Percentiles rank a stretch among this genome's conserved stretches.
phyloP scores from a whole-genome alignment of 2,888 invertebrate species.

The Philereme vetulata region DNA sequence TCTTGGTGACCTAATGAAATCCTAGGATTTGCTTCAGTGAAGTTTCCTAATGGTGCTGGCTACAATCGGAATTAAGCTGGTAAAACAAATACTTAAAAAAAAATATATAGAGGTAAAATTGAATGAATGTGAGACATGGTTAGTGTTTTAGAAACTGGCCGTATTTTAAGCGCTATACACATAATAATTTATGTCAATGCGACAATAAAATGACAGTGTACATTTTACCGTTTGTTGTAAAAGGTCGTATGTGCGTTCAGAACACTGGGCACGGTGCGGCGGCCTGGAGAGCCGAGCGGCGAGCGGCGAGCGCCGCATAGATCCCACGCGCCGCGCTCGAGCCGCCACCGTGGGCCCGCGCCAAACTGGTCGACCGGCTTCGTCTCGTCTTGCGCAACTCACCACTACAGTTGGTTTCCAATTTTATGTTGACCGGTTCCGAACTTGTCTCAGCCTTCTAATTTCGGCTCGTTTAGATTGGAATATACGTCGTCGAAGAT shows the following conservation, averaged over 20 bases:
- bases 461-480: slow-evolving; percentile 83
- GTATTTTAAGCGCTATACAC: slow-evolving; percentile 58
- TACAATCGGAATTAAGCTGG: too few species aligned
- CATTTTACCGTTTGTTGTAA: slow-evolving; percentile 49
- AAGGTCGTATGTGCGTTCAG: slow-evolving; percentile 48
- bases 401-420: slow-evolving; percentile 81
- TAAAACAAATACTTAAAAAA: too few species aligned
- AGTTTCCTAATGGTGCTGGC: too few species aligned
- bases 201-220: slow-evolving; percentile 68
- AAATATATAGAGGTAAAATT: too few species aligned
- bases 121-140: slow-evolving; percentile 16
- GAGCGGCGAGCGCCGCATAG: slow-evolving; percentile 53
- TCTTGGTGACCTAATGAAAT: too few species aligned
- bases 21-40: too few species aligned
- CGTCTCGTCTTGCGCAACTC: slow-evolving; percentile 74
- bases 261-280: neutral
- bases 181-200: slow-evolving; percentile 73
- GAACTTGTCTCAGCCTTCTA: slow-evolving; percentile 81
- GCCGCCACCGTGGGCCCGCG: slow-evolving; percentile 47
- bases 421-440: slow-evolving; percentile 84
- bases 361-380: slow-evolving; percentile 74
- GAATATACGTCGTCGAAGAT: slow-evolving; percentile 71
- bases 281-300: slow-evolving; percentile 33
- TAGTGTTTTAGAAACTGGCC: slow-evolving; percentile 51
- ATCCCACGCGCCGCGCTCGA: slow-evolving; percentile 65